These are phyloP conservation scores for Nyctibius grandis DNA, from an alignment of 2,797 vertebrate species.

Conservation along the genomic window DNA sequence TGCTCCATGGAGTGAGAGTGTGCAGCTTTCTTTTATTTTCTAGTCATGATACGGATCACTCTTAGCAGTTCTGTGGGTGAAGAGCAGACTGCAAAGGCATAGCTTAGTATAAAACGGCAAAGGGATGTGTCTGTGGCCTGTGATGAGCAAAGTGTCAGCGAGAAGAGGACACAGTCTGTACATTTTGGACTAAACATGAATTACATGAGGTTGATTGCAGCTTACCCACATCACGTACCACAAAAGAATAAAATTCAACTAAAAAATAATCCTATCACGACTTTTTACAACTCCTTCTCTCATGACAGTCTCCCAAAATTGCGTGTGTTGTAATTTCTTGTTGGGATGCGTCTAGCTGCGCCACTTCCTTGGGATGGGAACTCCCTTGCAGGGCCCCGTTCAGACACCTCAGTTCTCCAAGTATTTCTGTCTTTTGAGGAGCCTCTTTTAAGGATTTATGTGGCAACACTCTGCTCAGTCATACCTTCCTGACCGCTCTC, in stretches of 20 bases:
- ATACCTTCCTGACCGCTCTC: neutral
- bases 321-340: rapidly evolving
- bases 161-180: rapidly evolving
- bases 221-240: too few species aligned
- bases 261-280: rapidly evolving
- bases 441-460: rapidly evolving
- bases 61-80: neutral
- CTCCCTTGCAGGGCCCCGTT: neutral
- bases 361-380: rapidly evolving
- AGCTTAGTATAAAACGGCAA: rapidly evolving
- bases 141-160: neutral
- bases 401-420: neutral
- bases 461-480: rapidly evolving
- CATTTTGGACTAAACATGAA: neutral
- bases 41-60: rapidly evolving
- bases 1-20: neutral
- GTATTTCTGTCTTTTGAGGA: rapidly evolving
- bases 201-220: rapidly evolving
- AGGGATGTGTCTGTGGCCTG: neutral
- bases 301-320: rapidly evolving
- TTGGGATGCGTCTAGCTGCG: rapidly evolving
- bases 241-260: neutral
- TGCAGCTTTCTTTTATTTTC: neutral
- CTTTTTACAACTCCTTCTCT: neutral
- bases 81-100: too few species aligned